phyloP scores from a whole-genome alignment of 2,797 vertebrate genomes.

The Chanos chanos region DNA sequence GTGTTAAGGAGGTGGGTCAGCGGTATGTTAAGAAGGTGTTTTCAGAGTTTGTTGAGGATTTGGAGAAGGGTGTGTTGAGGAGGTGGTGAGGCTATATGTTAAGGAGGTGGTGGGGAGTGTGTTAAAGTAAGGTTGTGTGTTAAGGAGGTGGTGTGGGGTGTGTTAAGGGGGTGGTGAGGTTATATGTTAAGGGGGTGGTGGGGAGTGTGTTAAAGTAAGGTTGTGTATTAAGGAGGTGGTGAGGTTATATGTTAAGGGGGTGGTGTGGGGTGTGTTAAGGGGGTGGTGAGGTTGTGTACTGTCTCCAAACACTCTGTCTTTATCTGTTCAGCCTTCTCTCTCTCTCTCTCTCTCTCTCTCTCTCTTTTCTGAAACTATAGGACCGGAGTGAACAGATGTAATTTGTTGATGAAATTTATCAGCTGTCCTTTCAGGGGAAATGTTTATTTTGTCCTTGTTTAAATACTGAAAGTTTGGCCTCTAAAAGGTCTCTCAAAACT shows the following conservation, averaged over 20 bases:
- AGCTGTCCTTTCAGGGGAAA: too few relatives aligned
- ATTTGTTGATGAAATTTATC: too few relatives aligned
- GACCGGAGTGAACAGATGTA: too few relatives aligned
- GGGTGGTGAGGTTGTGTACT: too few relatives aligned
- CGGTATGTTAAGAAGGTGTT: neutral
- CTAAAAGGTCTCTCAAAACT: too few relatives aligned
- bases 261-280: neutral
- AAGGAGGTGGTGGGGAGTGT: neutral
- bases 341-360: neutral
- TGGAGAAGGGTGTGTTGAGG: constrained; percentile 32
- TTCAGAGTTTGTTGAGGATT: neutral
- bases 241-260: too few relatives aligned
- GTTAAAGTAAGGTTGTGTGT: neutral
- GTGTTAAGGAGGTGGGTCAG: constrained; percentile 33
- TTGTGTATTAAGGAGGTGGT: neutral
- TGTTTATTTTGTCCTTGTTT: too few relatives aligned
- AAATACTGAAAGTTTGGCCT: too few relatives aligned
- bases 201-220: neutral
- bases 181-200: neutral
- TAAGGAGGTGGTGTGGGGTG: neutral
- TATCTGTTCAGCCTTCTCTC: neutral
- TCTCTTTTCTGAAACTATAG: constrained; percentile 4
- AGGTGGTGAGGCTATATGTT: neutral
- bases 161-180: constrained; percentile 31
- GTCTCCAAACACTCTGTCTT: constrained; percentile 18